Base-by-base conservation (phyloP, 2,888 invertebrate species). In the Apeira syringaria region DNA sequence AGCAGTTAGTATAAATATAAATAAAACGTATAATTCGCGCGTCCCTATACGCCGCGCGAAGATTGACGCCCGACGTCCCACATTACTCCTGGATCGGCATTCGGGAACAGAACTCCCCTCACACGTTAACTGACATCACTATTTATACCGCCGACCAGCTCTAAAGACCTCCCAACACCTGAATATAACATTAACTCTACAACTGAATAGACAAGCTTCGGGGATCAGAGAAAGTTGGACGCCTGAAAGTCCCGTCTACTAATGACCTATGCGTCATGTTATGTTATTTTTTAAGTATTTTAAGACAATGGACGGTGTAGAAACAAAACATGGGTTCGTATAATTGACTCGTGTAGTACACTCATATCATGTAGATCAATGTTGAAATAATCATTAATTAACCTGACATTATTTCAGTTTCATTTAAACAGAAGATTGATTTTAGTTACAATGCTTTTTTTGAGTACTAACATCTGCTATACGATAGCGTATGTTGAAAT, bases 71-170 rank as follows among this genome's bases (percentile, higher is more conserved):
- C 68, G 65, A 56, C 75, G 83, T 58, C 71, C 80, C 74, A 81
- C 80, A 79, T 81, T 77, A 74, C 68, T 70, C 67, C 61, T 68
- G 73, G 75, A 75, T 73, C 68, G 80, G 84, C 69, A 84, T 84
- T 82, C 82, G 77, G 80, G 80, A 80, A 79, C 80, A 74, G 63
- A 76, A 74, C 68, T 68, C 64, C 61, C 62, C 61, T 49, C 47
- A 35, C 47, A 66, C 65, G 80, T 64, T 79, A 83, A 82, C 76
- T 80, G 84, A 84, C 83, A 77, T 63, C 70, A 74, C 83, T 84
- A 86, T 85, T 82, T 80, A 80, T 85, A 84, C 44, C 36, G 4
- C 35, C 47, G 46, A 63, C 80, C 75, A 76, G 47, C 37, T 62
- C 57, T 56, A 39, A 36, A 63, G 74, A 68, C 43, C 74, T 48